Evolutionary conservation across 2,888 invertebrate genomes (phyloP), one percentile per base, ranked within the genome.

Genomic region (Pachliopta kotzebuea): DNA sequence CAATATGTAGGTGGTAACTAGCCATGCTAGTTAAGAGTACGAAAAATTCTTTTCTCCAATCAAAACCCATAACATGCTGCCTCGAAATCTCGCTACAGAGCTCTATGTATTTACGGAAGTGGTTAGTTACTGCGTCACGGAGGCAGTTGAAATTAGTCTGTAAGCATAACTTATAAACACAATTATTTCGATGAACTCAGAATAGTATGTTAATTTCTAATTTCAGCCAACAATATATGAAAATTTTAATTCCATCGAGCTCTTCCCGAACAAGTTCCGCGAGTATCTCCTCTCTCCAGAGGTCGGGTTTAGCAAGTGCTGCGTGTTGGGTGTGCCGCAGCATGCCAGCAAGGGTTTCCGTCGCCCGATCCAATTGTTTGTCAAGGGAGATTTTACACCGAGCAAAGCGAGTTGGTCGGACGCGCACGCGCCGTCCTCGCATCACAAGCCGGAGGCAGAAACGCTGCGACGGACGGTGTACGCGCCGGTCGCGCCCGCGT

Each of bases 261-360:
- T 99, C 79, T 96, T 95, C 74, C 99, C 99, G 9, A 96, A 97
- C 74, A 96, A 96, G 79, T 99, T 99, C 84, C 96, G 96, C 60
- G 97, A 98, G 78, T 99, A 96, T 86, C 93, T 99, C 49, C 92
- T 99, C 4, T 96, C 96, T 24, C 93, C 95, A 0, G 98, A 98
- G 79, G 96, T 99, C 55, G 98, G 98, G 6, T 99, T 98, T 88
- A 95, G 95, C 77, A 97, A 96, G 79, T 97, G 96, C 79, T 97
- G 97, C 79, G 95, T 96, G 2, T 89, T 98, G 54, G 97, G 96
- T 31, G 95, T 94, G 2, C 96, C 97, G 6, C 93, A 95, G 75
- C 96, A 98, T 83, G 94, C 95, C 67, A 95, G 96, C 70, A 97
- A 96, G 90, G 98, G 98, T 24, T 98, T 98, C 85, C 95, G 96